A percentile compares a stretch with the other conserved stretches of the same genome.
Conservation (phyloP, 2,888 invertebrate species). For the Parnassius mnemosyne region DNA sequence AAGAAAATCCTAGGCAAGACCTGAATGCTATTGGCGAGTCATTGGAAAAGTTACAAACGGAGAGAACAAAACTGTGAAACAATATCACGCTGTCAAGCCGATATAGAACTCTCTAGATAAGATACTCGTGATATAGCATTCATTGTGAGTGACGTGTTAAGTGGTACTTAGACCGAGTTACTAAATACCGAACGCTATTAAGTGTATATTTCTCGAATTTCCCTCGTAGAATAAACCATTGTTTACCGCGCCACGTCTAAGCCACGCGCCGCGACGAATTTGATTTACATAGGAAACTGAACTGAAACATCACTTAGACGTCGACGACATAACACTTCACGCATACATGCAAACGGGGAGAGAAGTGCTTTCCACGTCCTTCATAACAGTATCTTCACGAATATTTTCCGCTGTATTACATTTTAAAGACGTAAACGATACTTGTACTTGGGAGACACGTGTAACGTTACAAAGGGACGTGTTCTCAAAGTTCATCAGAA, state of each 20-base stretch:
- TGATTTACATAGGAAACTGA: constrained; percentile 59
- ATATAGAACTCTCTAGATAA: too few species aligned
- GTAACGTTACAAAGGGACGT: not conserved
- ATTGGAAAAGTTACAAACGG: constrained; percentile 10
- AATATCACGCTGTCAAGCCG: constrained; percentile 8
- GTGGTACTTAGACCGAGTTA: constrained; percentile 2
- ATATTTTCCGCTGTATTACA: constrained; percentile 12
- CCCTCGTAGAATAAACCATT: constrained; percentile 31
- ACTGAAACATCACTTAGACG: constrained; percentile 47
- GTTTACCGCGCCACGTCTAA: constrained; percentile 35
- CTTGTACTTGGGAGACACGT: not conserved
- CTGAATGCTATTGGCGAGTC: constrained; percentile 7
- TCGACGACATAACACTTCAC: constrained; percentile 45
- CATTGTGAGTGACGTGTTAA: constrained; percentile 8
- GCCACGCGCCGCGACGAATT: constrained; percentile 55
- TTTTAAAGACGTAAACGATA: constrained; percentile 18
- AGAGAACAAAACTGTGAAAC: constrained; percentile 14
- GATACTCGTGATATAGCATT: not conserved
- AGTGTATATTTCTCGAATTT: constrained; percentile 29
- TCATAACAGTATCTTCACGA: constrained; percentile 13
- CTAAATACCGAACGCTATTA: constrained; percentile 21
- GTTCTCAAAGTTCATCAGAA: constrained; percentile 1
- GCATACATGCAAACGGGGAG: constrained; percentile 38
- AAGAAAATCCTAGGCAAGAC: constrained; percentile 9
- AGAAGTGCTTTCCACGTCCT: constrained; percentile 22